Evolutionary conservation across 2,797 vertebrate species (phyloP).

Genomic region (Anolis apletophallus): DNA sequence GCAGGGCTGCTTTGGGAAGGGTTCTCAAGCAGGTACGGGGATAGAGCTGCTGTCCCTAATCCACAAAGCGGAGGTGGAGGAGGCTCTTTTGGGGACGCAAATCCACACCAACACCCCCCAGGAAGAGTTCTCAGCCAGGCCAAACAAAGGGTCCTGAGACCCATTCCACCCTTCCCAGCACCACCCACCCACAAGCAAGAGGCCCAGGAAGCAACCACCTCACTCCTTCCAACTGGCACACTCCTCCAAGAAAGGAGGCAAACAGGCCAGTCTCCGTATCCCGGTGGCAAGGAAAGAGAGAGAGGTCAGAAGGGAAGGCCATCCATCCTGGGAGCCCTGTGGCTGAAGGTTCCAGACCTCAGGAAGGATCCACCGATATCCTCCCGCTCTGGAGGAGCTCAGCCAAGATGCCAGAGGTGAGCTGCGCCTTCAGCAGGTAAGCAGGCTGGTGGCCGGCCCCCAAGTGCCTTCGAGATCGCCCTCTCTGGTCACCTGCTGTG

Average conservation of each 20-base stretch:
- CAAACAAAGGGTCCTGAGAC: no score
- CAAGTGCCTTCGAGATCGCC: neutral
- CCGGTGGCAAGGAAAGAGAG: neutral
- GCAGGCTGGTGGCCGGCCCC: neutral
- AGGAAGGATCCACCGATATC: neutral
- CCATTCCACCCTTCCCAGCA: neutral
- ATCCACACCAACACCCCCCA: neutral
- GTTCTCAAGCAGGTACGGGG: neutral
- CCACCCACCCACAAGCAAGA: neutral
- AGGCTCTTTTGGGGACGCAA: neutral
- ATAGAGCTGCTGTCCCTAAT: neutral
- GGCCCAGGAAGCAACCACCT: neutral
- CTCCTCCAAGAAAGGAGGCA: neutral
- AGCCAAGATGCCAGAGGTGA: neutral
- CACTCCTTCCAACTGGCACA: neutral
- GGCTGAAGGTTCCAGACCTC: neutral
- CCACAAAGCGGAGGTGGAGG: neutral
- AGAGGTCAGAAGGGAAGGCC: no score
- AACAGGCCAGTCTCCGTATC: slow-evolving; percentile 27
- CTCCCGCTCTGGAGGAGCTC: neutral
- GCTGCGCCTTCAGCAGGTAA: neutral
- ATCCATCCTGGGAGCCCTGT: neutral
- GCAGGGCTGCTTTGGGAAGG: neutral
- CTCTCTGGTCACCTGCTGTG: neutral
- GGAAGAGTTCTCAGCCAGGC: neutral